Evolutionary conservation across 1,140 invertebrate species (phyloP).

Genomic region (Drosophila rhopaloa): DNA sequence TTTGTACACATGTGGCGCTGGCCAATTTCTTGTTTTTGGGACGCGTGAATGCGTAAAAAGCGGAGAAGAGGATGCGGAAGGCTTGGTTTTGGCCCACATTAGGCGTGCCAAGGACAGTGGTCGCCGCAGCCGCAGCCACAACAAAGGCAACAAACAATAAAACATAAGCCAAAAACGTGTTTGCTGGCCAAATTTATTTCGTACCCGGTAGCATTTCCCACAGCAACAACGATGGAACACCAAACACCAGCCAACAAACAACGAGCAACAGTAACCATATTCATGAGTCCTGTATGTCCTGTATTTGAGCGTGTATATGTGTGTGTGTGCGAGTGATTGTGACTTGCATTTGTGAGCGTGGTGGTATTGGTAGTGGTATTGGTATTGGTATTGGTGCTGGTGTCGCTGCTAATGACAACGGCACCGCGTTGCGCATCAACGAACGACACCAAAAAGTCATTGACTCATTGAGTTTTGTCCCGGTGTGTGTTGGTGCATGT

Average conservation of each 20-base stretch:
- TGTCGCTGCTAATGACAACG: constrained; percentile 82
- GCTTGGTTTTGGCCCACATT: constrained; percentile 66
- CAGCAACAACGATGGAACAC: constrained; percentile 35
- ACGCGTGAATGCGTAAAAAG: constrained; percentile 80
- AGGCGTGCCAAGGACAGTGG: constrained; percentile 70
- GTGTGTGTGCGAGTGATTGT: constrained; percentile 14
- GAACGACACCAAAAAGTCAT: constrained; percentile 80
- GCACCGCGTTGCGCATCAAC: constrained; percentile 75
- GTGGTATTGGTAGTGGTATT: constrained; percentile 19
- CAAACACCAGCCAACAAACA: constrained; percentile 16
- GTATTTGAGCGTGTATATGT: constrained; percentile 1
- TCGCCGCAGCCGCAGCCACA: constrained; percentile 41
- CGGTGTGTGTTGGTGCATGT: constrained; percentile 22
- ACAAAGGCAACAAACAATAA: constrained; percentile 57
- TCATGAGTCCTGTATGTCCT: constrained; percentile 18
- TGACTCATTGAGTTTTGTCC: constrained; percentile 75
- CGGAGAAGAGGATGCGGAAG: constrained; percentile 14
- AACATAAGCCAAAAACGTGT: constrained; percentile 72
- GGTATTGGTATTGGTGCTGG: constrained; percentile 33
- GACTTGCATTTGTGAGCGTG: constrained; percentile 37
- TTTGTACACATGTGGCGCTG: constrained; percentile 27
- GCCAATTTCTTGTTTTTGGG: constrained; percentile 60
- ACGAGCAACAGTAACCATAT: constrained; percentile 50
- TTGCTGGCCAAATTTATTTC: constrained; percentile 79
- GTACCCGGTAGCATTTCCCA: constrained; percentile 58